Evolutionary conservation across 23 tunicate genomes (phyloP), one percentile per base, ranked within the genome.

Genomic region (Styela clava): DNA sequence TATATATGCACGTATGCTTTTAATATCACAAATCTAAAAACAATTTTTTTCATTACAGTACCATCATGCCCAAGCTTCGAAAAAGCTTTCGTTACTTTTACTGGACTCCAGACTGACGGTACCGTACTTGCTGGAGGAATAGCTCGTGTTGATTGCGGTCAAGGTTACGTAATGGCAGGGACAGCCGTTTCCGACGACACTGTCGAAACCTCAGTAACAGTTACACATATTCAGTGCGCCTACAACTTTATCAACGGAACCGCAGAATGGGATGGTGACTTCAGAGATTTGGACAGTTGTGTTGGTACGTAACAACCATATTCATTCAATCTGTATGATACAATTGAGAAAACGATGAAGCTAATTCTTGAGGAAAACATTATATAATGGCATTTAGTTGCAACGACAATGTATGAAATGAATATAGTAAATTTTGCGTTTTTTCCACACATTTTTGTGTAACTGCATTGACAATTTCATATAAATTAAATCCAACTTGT

Each of bases 181-280:
- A n/a, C n/a, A n/a, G n/a, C n/a, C n/a, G n/a, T n/a, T n/a, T n/a
- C n/a, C n/a, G n/a, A n/a, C n/a, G n/a, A n/a, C n/a, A n/a, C n/a
- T n/a, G n/a, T n/a, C n/a, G 24, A 64, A 16, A 64, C 78, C 26
- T 68, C 44, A 20, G 85, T 68, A 24, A 74, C 73, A 2, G 74
- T 52, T 2, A 70, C 62, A 65, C 82, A 78, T 35, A 35, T 93
- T 24, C 82, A 93, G 83, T 93, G 98, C 84, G 72, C 71, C 62
- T 93, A 93, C 89, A 74, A 88, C 87, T 87, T 86, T 71, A 63
- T 62, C 76, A 93, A 93, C 84, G 73, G 69, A 32, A 87, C 93
- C n/a, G 86, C 93, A 2, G 89, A 36, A 62, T 93, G 98, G 98
- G 87, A 87, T 68, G 82, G 84, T 24, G 79, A 69, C 35, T 33